Percentiles rank a stretch among this genome's conserved stretches.
These are phyloP conservation scores for Lagopus leucura DNA, from an alignment of 2,113 vertebrate species.

Conservation along the genomic window DNA sequence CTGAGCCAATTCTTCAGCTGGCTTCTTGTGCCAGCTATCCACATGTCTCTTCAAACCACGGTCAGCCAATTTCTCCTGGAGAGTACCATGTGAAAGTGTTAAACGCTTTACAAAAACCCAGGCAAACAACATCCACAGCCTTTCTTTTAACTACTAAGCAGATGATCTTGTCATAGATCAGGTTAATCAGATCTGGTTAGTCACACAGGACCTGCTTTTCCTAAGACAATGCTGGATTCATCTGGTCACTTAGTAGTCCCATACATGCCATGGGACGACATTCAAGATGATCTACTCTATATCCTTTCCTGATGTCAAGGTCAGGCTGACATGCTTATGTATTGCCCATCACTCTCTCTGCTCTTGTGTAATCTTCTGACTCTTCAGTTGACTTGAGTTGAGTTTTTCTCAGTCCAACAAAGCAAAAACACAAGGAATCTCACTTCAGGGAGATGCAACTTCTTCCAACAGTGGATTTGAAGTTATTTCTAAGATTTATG, in stretches of 20 bases:
- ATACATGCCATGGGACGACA: background rate
- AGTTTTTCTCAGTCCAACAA: background rate
- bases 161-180: background rate
- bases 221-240: background rate
- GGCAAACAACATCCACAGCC: background rate
- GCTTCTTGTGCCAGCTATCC: no score
- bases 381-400: background rate
- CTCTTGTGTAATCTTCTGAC: background rate
- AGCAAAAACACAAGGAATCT: background rate
- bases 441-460: background rate
- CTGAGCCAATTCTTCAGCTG: no score
- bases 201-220: background rate
- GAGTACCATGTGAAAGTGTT: background rate
- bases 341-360: accelerated
- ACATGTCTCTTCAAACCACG: background rate
- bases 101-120: background rate
- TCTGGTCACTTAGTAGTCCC: background rate
- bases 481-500: background rate
- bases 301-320: background rate
- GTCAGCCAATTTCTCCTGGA: background rate
- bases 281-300: background rate
- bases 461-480: background rate
- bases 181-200: background rate
- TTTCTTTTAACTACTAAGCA: background rate
- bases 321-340: background rate